phyloP scores from a whole-genome alignment of 2,888 invertebrate genomes.

The Xestoiulus laeticollis region DNA sequence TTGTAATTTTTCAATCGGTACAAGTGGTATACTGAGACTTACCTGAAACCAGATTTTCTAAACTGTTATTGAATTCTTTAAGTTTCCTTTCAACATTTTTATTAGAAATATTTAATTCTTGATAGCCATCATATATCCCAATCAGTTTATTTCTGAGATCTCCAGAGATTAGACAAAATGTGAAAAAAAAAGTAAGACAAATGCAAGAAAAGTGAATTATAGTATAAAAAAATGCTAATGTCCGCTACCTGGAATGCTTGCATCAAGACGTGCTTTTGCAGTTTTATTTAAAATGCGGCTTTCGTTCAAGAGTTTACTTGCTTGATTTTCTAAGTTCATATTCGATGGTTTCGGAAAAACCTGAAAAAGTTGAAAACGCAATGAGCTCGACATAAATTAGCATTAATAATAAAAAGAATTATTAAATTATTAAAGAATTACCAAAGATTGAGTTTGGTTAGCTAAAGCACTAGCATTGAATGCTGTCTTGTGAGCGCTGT shows the following conservation, averaged over 20 bases:
- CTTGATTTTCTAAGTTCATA: background rate
- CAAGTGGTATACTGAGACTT: background rate
- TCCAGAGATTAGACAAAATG: background rate
- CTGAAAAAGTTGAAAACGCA: background rate
- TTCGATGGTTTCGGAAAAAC: background rate
- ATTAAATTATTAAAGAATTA: slow-evolving; percentile 57
- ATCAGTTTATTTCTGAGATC: background rate
- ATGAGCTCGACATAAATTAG: background rate
- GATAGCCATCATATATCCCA: slow-evolving; percentile 22
- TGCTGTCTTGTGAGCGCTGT: slow-evolving; percentile 65
- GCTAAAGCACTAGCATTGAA: slow-evolving; percentile 70
- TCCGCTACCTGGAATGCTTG: background rate
- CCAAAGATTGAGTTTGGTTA: slow-evolving; percentile 66
- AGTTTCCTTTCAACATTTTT: slow-evolving; percentile 1
- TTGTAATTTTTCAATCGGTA: background rate
- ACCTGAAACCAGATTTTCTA: background rate
- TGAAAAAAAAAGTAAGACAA: background rate
- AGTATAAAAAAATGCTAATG: background rate
- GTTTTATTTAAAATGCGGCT: background rate
- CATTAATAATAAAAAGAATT: background rate
- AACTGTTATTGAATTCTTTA: slow-evolving; percentile 23
- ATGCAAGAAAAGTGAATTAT: background rate
- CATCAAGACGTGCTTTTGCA: background rate
- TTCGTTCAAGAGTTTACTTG: background rate
- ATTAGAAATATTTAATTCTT: slow-evolving; percentile 12